phyloP scores from a whole-genome alignment of 2,113 vertebrate genomes.

The Dasyprocta punctata region DNA sequence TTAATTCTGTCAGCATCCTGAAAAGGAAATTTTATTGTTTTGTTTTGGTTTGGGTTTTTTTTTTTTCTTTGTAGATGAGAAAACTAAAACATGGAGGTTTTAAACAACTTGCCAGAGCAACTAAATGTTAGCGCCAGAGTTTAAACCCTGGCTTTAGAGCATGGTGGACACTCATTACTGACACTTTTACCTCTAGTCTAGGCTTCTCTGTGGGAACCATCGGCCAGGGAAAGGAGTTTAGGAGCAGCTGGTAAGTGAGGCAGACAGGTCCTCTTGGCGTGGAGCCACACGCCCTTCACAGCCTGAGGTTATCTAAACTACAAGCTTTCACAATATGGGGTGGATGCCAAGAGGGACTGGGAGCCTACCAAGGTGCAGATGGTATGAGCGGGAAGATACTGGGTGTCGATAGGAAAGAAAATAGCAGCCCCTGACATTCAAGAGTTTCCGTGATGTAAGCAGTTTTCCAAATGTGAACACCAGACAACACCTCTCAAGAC shows the following conservation, averaged over 20 bases:
- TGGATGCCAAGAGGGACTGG: not conserved
- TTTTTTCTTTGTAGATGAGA: not conserved
- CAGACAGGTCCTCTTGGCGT: not conserved
- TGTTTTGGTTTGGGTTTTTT: not conserved
- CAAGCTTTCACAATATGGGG: not conserved
- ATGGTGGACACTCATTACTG: not conserved
- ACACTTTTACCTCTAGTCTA: not conserved
- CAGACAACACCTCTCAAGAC: not conserved
- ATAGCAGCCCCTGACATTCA: not conserved
- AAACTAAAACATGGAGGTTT: not conserved
- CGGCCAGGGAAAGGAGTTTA: not conserved
- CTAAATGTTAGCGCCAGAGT: not conserved
- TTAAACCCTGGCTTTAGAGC: not conserved
- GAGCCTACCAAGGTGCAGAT: not conserved
- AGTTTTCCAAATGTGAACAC: not conserved
- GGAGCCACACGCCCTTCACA: not conserved
- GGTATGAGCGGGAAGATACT: not conserved
- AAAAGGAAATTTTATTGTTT: not conserved
- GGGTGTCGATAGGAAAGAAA: not conserved
- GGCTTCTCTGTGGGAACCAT: not conserved
- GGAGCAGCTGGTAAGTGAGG: not conserved
- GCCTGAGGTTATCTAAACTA: not conserved
- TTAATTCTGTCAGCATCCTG: not conserved
- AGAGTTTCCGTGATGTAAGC: not conserved
- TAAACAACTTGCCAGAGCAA: not conserved